Percentiles rank a stretch among this genome's conserved stretches.
These are phyloP conservation scores for Pterocles burchelli DNA, from an alignment of 2,113 vertebrate genomes.

Conservation along the genomic window DNA sequence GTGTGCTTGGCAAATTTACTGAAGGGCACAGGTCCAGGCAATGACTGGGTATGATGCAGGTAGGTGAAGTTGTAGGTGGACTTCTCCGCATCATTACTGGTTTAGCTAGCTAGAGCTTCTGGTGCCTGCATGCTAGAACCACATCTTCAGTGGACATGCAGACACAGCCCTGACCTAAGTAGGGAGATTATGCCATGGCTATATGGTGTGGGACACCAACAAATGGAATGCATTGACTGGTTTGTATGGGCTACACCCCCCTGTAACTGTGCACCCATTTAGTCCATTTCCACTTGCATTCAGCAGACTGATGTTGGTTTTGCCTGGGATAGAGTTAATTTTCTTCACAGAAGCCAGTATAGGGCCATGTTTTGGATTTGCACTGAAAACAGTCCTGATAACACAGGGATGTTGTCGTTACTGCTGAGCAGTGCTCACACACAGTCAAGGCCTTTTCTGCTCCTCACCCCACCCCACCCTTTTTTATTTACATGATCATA, in stretches of 20 bases:
- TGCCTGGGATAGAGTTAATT: too few species aligned
- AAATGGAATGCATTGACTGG: background rate
- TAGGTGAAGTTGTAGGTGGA: background rate
- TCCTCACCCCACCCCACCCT: too few species aligned
- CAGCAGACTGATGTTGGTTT: background rate
- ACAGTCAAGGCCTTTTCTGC: too few species aligned
- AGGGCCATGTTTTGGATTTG: too few species aligned
- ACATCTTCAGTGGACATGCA: background rate
- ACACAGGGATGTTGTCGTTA: too few species aligned
- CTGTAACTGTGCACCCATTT: background rate
- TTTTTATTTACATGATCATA: background rate
- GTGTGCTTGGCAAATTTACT: background rate
- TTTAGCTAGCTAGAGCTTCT: background rate
- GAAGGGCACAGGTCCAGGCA: background rate
- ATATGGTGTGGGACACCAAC: background rate
- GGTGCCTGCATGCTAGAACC: background rate
- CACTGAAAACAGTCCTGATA: too few species aligned
- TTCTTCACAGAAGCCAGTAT: too few species aligned
- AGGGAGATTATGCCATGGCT: background rate
- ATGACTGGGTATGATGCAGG: background rate
- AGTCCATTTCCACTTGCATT: background rate
- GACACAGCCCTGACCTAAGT: background rate
- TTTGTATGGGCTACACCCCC: background rate
- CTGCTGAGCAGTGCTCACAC: too few species aligned
- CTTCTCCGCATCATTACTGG: background rate